Base-by-base conservation (phyloP, 2,888 invertebrate species). In the Yponomeuta malinellus region DNA sequence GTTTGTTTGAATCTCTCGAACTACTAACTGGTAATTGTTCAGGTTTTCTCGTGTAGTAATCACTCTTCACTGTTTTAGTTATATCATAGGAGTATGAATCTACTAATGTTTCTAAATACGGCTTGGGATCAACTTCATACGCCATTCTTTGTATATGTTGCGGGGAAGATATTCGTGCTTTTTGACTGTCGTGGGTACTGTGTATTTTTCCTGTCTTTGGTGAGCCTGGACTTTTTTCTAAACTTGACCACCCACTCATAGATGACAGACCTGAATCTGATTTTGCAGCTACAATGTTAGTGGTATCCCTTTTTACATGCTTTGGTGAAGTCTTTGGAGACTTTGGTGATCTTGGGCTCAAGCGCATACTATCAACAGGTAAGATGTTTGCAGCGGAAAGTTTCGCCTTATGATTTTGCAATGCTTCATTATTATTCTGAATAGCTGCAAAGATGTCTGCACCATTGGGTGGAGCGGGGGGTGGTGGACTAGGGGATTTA, bases 241-340 rank as follows among this genome's bases (percentile, higher is more conserved):
- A 88, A 81, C 96, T 96, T 12, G 96, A 96, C 94, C 97, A 96
- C 5, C 97, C 96, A 80, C 96, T 97, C 95, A 97, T 96, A 8
- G 97, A 97, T 0, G 97, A 97, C 70, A 97, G 87, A 0, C 97
- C 97, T 0, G 97, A 97, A 83, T 97, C 97, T 1, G 97, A 97
- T 84, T 97, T 97, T 1, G 96, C 95, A 6, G 95, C 93, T 2
- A 95, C 94, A 73, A 95, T 95, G 80, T 94, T 94, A 8, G 80
- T 81, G 71, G 93, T 93, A 74, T 93, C 93, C 75, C 94, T 93
- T 81, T 94, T 94, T 31, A 93, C 83, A 78, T 95, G 93, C 80
- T 95, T 96, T 33, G 95, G 95, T 59, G 96, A 96, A 2, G 94
- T 93, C 85, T 94, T 93, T 10, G 95, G 95, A 48, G 96, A 95